These are phyloP conservation scores for Phaethornis superciliosus DNA, from an alignment of 2,113 vertebrate genomes.

Conservation along the genomic window DNA sequence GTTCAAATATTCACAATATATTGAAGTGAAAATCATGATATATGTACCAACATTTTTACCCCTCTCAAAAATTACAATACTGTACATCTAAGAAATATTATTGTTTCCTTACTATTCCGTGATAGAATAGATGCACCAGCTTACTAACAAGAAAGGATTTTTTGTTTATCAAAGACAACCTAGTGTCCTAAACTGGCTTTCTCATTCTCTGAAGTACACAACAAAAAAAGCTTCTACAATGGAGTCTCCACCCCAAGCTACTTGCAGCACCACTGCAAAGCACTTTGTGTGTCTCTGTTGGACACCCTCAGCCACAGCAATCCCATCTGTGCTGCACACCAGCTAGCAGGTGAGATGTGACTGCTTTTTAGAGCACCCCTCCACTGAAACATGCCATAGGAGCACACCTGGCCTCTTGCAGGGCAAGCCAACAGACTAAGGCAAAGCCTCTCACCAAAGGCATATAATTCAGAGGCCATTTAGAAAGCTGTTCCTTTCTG, in stretches of 20 bases:
- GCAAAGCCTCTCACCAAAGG: neutral
- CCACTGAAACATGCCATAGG: neutral
- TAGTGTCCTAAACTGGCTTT: neutral
- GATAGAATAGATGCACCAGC: neutral
- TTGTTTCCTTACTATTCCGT: neutral
- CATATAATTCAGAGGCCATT: neutral
- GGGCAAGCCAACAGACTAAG: neutral
- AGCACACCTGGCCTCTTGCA: neutral
- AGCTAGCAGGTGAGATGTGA: neutral
- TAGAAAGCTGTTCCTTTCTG: neutral
- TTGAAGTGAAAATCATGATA: neutral
- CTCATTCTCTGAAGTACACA: neutral
- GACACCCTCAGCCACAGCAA: neutral
- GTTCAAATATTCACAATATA: neutral
- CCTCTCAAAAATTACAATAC: neutral
- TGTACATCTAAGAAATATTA: neutral
- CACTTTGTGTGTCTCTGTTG: neutral
- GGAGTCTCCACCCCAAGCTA: neutral
- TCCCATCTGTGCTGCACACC: neutral
- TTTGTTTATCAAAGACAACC: neutral
- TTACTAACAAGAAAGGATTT: neutral
- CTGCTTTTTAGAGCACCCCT: neutral
- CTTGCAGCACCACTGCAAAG: neutral
- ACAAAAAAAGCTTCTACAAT: neutral
- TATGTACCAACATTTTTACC: neutral